Base-by-base conservation (phyloP, 2,113 vertebrate genomes). In the Alethe diademata region DNA sequence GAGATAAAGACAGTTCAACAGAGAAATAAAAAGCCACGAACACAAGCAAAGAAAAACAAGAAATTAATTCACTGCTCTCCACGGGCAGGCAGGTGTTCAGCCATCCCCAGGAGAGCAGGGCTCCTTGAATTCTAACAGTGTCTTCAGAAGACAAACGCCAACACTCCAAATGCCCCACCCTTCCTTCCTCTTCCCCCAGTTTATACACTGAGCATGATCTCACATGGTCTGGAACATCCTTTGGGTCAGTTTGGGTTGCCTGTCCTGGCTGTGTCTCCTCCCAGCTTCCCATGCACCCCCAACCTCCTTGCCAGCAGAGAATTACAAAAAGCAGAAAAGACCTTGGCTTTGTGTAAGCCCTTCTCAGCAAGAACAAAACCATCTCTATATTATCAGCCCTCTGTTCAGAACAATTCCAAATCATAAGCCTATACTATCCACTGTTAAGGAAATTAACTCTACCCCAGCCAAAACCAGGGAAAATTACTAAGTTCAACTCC, bases 201-300 rank as follows among this genome's bases (percentile, higher is more conserved):
- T 54, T 26, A 75, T 15, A 31, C 1, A 11, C 54, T 23, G 54
- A 69, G 6, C 25, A 62, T 1, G 3, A 40, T 48, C 29, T 14
- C n/a, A 35, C 26, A 23, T 4, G 18, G 35, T 42, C 14, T 54
- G 47, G 25, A 88, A 72, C 8, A 31, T 8, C 54, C 28, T 17
- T 54, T 19, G 2, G 12, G 12, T 45, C 54, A 40, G 24, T 40
- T 53, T 35, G 40, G 78, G 13, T 54, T 54, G 26, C 14, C 62
- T 54, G 40, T 26, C 40, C 47, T 35, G 9, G 12, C 10, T 69
- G 1, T 53, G 24, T 14, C 25, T 61, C 11, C 24, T 54, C 29
- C 29, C 47, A 61, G 0, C 9, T 2, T n/a, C 29, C 20, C 38
- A 47, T 14, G 40, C 0, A 47, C 4, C 5, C 19, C 14, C 29